A percentile compares a stretch with the other conserved stretches of the same genome.
Evolutionary conservation across 37 sponge, comb jelly and placozoan species (phyloP).

Genomic region (Beroe ovata): DNA sequence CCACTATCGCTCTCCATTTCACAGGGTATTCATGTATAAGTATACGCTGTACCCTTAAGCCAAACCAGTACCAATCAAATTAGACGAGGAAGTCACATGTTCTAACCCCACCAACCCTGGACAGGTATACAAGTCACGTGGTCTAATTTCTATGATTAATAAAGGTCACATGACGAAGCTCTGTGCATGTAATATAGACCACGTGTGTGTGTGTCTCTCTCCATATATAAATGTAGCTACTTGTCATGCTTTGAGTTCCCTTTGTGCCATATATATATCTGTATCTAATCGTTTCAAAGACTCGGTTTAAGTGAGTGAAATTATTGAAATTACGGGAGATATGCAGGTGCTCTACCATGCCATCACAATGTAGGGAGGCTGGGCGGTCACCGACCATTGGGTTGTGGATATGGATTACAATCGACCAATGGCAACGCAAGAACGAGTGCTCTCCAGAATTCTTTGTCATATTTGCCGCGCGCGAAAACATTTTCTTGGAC

Average conservation of each 20-base stretch:
- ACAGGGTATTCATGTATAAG: too few relatives aligned
- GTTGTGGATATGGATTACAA: background rate
- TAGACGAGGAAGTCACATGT: too few relatives aligned
- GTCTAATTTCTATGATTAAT: conserved; percentile 35
- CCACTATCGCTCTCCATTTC: too few relatives aligned
- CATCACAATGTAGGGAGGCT: too few relatives aligned
- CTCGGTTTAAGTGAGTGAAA: background rate
- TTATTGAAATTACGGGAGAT: background rate
- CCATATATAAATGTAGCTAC: background rate
- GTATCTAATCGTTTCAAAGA: background rate
- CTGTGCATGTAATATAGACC: conserved; percentile 36
- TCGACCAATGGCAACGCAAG: background rate
- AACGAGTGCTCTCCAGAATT: background rate
- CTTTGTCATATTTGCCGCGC: background rate
- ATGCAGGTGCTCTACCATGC: background rate
- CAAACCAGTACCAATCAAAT: conserved; percentile 43
- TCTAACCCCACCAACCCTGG: background rate
- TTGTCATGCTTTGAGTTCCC: background rate
- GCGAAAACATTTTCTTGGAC: background rate
- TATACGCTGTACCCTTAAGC: background rate
- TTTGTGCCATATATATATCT: background rate
- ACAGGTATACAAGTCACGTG: conserved; percentile 9
- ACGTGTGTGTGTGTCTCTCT: background rate
- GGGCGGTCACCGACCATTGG: background rate
- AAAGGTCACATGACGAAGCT: background rate